These are phyloP conservation scores for Phaedon cochleariae DNA, from an alignment of 2,888 invertebrate genomes.

Conservation along the genomic window DNA sequence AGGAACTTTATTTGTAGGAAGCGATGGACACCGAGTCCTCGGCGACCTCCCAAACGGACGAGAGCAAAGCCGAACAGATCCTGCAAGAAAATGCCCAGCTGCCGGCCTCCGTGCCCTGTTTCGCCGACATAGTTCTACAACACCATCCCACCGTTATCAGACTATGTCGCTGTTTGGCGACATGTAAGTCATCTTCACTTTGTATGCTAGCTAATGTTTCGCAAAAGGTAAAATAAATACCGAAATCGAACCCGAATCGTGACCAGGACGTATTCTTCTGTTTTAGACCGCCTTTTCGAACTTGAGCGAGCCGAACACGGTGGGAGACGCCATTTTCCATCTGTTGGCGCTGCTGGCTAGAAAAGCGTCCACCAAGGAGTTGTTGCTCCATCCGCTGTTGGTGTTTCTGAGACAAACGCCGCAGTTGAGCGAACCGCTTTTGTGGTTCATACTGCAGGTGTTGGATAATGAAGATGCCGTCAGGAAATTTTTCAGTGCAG, in stretches of 20 bases:
- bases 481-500: conserved; percentile 77
- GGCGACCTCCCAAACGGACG: conserved; percentile 78
- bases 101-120: conserved; percentile 66
- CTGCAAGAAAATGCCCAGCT: conserved; percentile 58
- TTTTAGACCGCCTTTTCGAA: conserved; percentile 54
- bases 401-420: conserved; percentile 69
- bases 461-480: conserved; percentile 81
- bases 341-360: conserved; percentile 80
- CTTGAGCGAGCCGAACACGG: conserved; percentile 73
- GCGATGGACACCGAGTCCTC: conserved; percentile 61
- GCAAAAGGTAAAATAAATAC: conserved; percentile 49
- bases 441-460: conserved; percentile 83
- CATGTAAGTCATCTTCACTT: conserved; percentile 76
- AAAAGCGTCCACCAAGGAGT: conserved; percentile 77
- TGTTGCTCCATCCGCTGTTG: conserved; percentile 81
- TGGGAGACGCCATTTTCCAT: conserved; percentile 89
- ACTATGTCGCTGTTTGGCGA: conserved; percentile 80
- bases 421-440: conserved; percentile 84
- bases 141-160: conserved; percentile 84
- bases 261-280: conserved; percentile 19
- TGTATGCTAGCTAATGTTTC: conserved; percentile 68
- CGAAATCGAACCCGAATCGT: conserved; percentile 19
- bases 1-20: conserved; percentile 51
- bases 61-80: conserved; percentile 79
- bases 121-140: conserved; percentile 79